Evolutionary conservation across 2,113 vertebrate species (phyloP).

Genomic region (Bombycilla garrulus): DNA sequence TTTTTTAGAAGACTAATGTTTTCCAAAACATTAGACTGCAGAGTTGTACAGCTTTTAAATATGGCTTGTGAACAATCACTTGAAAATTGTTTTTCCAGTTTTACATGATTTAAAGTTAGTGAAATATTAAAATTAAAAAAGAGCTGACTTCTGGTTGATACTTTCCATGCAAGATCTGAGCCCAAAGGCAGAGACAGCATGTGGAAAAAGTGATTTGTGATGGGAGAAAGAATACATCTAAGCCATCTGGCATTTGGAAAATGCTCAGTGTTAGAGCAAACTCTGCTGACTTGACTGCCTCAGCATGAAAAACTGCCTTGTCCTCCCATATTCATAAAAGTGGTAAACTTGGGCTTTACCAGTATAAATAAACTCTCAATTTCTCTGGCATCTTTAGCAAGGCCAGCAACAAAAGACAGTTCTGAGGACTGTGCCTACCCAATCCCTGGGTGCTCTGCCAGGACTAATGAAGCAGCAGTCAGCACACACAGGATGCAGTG

Average conservation of each 20-base stretch:
- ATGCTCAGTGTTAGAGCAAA: not conserved
- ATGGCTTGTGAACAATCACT: not conserved
- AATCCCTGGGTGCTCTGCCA: not conserved
- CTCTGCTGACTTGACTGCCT: not conserved
- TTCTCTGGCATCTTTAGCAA: not conserved
- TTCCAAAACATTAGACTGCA: not conserved
- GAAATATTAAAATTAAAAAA: not conserved
- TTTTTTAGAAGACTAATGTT: not conserved
- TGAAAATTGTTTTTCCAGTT: not conserved
- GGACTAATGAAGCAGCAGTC: not conserved
- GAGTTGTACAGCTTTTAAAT: not conserved
- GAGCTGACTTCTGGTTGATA: not conserved
- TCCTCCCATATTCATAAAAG: not conserved
- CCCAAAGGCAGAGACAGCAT: not conserved
- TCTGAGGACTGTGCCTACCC: not conserved
- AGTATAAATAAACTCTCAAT: not conserved
- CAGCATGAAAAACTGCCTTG: not conserved
- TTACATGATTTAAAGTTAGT: not conserved
- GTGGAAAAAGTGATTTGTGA: conserved; percentile 29
- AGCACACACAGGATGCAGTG: not conserved
- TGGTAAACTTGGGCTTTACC: not conserved
- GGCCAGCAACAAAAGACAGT: not conserved
- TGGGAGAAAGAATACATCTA: not conserved
- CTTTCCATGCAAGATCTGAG: not conserved
- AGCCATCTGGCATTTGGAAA: conserved; percentile 20